Conservation (phyloP, 2,113 vertebrate species). For the Tretioscincus oriximinensis region DNA sequence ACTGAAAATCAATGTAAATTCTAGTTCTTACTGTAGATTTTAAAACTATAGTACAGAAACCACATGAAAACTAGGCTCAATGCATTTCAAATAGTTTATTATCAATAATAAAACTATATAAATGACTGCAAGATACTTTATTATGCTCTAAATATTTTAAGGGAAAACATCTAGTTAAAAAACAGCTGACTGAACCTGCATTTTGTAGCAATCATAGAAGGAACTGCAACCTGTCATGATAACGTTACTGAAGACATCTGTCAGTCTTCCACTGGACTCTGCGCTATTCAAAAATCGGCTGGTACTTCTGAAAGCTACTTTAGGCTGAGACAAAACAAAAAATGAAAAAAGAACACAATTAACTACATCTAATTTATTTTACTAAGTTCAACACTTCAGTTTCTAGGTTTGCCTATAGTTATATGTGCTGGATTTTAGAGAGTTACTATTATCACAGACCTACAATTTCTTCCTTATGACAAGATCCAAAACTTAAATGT, state of each 20-base stretch:
- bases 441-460: neutral
- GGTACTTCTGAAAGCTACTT: constrained; percentile 54
- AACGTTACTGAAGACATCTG: constrained; percentile 59
- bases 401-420: neutral
- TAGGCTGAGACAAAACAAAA: constrained; percentile 51
- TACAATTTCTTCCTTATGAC: neutral
- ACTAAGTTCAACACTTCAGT: accelerated
- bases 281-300: constrained; percentile 58
- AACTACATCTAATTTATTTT: neutral
- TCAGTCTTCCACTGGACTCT: constrained; percentile 51
- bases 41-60: neutral
- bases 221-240: constrained; percentile 60
- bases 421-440: neutral
- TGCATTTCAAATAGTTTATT: constrained; percentile 17
- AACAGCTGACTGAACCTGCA: constrained; percentile 58
- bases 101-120: neutral
- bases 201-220: constrained; percentile 69
- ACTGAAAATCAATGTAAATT: neutral
- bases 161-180: neutral
- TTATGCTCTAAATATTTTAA: neutral
- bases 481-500: neutral
- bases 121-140: neutral
- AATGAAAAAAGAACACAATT: constrained; percentile 6
- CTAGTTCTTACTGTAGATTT: constrained; percentile 7
- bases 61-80: neutral